Conservation (phyloP, 2,888 invertebrate species). For the Drosophila incognita region DNA sequence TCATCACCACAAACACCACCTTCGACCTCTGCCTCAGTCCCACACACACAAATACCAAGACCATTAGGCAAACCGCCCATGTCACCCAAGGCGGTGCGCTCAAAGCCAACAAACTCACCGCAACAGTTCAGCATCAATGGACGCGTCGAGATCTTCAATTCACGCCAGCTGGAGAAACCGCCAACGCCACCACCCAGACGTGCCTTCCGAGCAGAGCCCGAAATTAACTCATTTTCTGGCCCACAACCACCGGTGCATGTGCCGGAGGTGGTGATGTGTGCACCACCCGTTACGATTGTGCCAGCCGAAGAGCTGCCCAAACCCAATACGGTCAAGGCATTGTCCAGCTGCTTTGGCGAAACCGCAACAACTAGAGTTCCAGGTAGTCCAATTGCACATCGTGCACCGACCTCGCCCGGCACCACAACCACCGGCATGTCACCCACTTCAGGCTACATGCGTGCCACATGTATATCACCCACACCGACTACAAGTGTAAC, state of each 20-base stretch:
- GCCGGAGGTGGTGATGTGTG: conserved; percentile 77
- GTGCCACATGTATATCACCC: conserved; percentile 10
- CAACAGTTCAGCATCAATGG: conserved; percentile 82
- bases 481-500: conserved; percentile 4
- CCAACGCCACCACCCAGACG: conserved; percentile 70
- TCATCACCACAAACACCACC: conserved; percentile 15
- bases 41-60: conserved; percentile 75
- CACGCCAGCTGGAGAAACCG: conserved; percentile 77
- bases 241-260: conserved; percentile 31
- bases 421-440: neutral
- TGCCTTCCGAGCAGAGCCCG: conserved; percentile 26
- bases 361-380: neutral
- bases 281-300: conserved; percentile 78
- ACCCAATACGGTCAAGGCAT: conserved; percentile 80
- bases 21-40: conserved; percentile 1
- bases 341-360: conserved; percentile 77
- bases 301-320: conserved; percentile 81
- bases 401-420: neutral
- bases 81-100: conserved; percentile 64
- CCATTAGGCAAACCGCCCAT: conserved; percentile 76
- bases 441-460: neutral
- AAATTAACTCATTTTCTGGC: neutral
- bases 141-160: conserved; percentile 83
- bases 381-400: neutral
- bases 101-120: conserved; percentile 39